A percentile compares a stretch with the other conserved stretches of the same genome.
These are phyloP conservation scores for Eremophila alpestris DNA, from an alignment of 2,797 vertebrate genomes.

Conservation along the genomic window DNA sequence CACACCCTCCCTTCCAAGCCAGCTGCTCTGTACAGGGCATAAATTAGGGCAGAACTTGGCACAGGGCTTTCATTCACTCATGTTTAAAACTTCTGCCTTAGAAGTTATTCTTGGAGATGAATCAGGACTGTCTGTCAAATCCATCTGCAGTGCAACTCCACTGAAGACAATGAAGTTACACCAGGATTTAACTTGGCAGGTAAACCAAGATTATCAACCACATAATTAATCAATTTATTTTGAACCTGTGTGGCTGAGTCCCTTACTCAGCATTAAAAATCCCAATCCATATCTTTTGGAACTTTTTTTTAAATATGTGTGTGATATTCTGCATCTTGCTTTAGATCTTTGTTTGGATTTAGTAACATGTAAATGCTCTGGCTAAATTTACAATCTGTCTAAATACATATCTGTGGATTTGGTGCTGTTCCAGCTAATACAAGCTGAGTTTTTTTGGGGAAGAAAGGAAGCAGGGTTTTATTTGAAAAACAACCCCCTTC, in stretches of 20 bases:
- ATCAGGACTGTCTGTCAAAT: conserved; percentile 1
- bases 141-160: not conserved
- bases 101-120: conserved; percentile 48
- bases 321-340: not conserved
- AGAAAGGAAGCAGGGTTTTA: not conserved
- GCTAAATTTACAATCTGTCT: conserved; percentile 23
- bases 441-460: not conserved
- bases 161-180: conserved; percentile 7
- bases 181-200: not conserved
- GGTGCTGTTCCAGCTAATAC: not conserved
- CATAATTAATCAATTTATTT: not conserved
- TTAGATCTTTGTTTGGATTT: conserved; percentile 25
- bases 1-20: not conserved
- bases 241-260: not conserved
- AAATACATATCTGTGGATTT: not conserved
- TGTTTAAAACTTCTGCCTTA: conserved; percentile 22
- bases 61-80: conserved; percentile 14
- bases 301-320: not conserved
- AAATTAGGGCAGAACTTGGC: conserved; percentile 26
- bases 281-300: not conserved
- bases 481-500: conserved; percentile 6
- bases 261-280: conserved; percentile 13
- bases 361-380: not conserved
- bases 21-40: conserved; percentile 3
- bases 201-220: conserved; percentile 1